Base-by-base conservation (phyloP, 2,888 invertebrate genomes). In the Chymomyza procnemis region DNA sequence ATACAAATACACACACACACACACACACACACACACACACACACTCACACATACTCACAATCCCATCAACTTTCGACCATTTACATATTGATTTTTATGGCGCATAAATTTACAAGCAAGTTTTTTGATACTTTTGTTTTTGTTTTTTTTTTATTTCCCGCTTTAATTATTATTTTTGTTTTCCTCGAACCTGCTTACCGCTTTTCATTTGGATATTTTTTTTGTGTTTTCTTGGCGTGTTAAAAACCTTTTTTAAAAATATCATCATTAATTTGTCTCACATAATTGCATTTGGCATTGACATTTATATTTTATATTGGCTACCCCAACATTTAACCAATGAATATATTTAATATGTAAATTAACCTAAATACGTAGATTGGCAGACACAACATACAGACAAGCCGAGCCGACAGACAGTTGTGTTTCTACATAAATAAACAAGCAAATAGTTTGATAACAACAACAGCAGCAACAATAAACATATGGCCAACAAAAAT, bases 11-110 rank as follows among this genome's bases (percentile, higher is more conserved):
- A 60, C 58, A 58, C 48, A 64, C 55, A 56, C 21, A 50, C 6
- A 60, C 66, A 55, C 62, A 66, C 26, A 56, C 21, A 63, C 56
- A 64, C 12, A 58, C 47, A 63, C 47, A 56, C 68, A 61, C 74
- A 73, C 84, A 81, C 67, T 84, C 66, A 55, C 62, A 66, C 26
- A 56, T 18, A 63, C 56, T 62, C 12, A 58, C 47, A 63, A 41
- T 52, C 68, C 57, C 74, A 73, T n/a, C 84, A 81, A 66, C 81
- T 41, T 84, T 76, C 62, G 77, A 64, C 1, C 79, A 82, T 82
- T 84, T 86, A 80, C 87, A 86, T 82, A 82, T 82, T 82, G 81
- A 82, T 82, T 82, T 82, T 82, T 82, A 82, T 81, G 72, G 81
- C 85, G 78, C 74, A 76, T 76, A 84, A 81, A 82, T 81, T 86